Percentiles rank a stretch among this genome's conserved stretches.
phyloP scores from a whole-genome alignment of 2,797 vertebrate genomes.

The Yasuhikotakia modesta region DNA sequence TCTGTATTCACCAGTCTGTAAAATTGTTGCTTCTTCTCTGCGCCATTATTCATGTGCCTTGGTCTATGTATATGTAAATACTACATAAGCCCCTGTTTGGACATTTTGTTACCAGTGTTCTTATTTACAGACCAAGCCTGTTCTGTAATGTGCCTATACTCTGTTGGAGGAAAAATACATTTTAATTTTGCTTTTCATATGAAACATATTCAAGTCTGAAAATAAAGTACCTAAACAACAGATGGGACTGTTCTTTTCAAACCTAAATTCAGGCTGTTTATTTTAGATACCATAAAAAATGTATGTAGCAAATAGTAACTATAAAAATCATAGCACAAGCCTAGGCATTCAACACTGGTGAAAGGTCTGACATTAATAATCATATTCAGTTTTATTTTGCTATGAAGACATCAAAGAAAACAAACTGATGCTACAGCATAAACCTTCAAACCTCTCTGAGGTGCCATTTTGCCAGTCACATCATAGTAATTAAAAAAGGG shows the following conservation, averaged over 20 bases:
- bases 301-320: slow-evolving; percentile 81
- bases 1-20: slow-evolving; percentile 2
- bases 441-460: slow-evolving; percentile 51
- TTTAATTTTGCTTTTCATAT: slow-evolving; percentile 83
- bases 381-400: slow-evolving; percentile 68
- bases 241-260: slow-evolving; percentile 29
- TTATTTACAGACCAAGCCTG: slow-evolving; percentile 75
- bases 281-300: slow-evolving; percentile 63
- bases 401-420: slow-evolving; percentile 55
- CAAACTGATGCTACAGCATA: slow-evolving; percentile 65
- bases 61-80: slow-evolving; percentile 60
- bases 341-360: slow-evolving; percentile 68
- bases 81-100: slow-evolving; percentile 61
- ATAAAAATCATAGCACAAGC: slow-evolving; percentile 81
- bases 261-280: not conserved
- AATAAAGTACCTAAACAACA: slow-evolving; percentile 81
- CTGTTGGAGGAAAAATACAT: slow-evolving; percentile 69
- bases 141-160: slow-evolving; percentile 85
- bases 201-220: slow-evolving; percentile 84
- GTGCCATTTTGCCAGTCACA: slow-evolving; percentile 35
- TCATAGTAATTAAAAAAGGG: slow-evolving; percentile 52
- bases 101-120: slow-evolving; percentile 65
- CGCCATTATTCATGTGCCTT: slow-evolving; percentile 65
- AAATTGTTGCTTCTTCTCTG: slow-evolving; percentile 36
- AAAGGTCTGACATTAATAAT: slow-evolving; percentile 62